A percentile compares a stretch with the other conserved stretches of the same genome.
Conservation (phyloP, 1,140 invertebrate species). For the Proctacanthus coquilletti region DNA sequence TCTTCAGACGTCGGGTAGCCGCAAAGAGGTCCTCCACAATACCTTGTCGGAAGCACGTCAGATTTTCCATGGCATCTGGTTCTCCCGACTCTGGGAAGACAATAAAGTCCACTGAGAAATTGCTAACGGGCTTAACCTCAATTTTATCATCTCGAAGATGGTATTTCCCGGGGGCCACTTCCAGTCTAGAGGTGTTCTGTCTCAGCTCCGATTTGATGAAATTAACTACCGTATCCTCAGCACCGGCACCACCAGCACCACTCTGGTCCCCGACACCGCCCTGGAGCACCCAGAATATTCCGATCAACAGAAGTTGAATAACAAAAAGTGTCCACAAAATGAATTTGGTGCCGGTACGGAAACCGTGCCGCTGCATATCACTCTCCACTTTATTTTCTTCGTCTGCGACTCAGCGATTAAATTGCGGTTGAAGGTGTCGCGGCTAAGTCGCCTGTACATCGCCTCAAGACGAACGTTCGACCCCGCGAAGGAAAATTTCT, state of each 20-base stretch:
- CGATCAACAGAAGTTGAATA: neutral
- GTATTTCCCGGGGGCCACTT: neutral
- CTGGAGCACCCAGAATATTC: neutral
- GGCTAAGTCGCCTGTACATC: too few species aligned
- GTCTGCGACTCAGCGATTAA: too few species aligned
- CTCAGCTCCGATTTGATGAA: neutral
- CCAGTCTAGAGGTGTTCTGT: neutral
- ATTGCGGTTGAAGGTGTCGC: too few species aligned
- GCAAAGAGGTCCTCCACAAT: constrained; percentile 31
- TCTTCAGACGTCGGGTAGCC: constrained; percentile 12
- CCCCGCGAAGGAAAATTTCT: too few species aligned
- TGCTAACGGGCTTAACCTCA: neutral
- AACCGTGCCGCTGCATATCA: neutral
- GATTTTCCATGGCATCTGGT: constrained; percentile 32
- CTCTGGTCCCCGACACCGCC: neutral
- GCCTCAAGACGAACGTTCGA: too few species aligned
- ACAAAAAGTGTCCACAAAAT: neutral
- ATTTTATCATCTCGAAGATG: neutral
- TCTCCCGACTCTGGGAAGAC: constrained; percentile 11
- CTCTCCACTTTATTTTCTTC: too few species aligned
- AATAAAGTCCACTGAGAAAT: neutral
- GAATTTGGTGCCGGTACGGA: neutral
- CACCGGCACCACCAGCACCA: neutral
- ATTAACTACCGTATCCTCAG: neutral
- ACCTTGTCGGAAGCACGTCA: constrained; percentile 36